Conservation (phyloP, 1,140 invertebrate genomes). For the Pogonomyrmex barbatus region DNA sequence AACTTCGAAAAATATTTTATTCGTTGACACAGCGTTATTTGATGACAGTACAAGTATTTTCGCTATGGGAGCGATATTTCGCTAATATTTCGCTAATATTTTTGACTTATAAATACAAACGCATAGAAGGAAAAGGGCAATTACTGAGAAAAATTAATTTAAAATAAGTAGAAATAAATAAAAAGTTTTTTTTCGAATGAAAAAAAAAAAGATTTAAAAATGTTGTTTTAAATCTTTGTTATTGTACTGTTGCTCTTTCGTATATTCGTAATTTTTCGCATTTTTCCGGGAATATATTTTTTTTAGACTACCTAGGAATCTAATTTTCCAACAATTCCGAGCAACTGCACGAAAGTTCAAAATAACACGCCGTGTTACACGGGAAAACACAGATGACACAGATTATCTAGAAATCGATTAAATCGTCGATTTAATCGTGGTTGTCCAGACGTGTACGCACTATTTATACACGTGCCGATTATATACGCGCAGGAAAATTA, state of each 20-base stretch:
- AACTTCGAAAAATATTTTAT: constrained; percentile 4
- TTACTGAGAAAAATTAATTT: not conserved
- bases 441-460: not conserved
- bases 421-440: not conserved
- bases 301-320: not conserved
- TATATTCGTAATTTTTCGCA: not conserved
- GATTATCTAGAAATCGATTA: constrained; percentile 23
- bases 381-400: constrained; percentile 8
- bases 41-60: not conserved
- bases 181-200: not conserved
- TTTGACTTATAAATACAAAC: not conserved
- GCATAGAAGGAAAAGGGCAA: not conserved
- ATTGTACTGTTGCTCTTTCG: not conserved
- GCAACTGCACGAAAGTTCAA: not conserved
- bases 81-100: no score
- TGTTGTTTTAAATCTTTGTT: not conserved
- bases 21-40: not conserved
- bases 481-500: not conserved
- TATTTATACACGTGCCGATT: constrained; percentile 29
- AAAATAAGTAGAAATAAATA: not conserved
- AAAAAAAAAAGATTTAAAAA: not conserved
- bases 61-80: not conserved
- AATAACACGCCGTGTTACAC: constrained; percentile 14
- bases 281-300: not conserved
- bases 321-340: not conserved